Conservation (phyloP, 2,113 vertebrate species). For the Hippopotamus amphibius region DNA sequence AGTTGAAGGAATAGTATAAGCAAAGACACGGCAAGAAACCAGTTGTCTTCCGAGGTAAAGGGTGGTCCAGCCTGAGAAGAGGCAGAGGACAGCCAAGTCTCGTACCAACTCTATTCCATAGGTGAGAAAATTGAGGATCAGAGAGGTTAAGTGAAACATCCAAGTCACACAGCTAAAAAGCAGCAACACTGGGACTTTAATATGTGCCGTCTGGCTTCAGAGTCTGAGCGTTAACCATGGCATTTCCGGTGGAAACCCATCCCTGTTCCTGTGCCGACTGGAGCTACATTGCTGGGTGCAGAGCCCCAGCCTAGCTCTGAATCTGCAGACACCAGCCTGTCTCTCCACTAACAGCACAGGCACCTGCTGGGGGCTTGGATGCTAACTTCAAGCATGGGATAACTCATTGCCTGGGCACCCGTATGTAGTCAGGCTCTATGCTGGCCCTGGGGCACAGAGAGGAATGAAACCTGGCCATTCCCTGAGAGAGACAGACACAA, state of each 20-base stretch:
- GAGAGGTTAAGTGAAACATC: not conserved
- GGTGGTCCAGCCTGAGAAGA: not conserved
- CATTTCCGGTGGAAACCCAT: not conserved
- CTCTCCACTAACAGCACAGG: not conserved
- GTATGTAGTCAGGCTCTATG: too few relatives aligned
- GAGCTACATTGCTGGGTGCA: not conserved
- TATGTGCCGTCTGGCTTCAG: not conserved
- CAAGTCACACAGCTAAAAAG: not conserved
- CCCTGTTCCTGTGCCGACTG: not conserved
- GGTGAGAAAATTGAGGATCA: not conserved
- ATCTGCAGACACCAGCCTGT: not conserved
- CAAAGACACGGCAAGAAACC: not conserved
- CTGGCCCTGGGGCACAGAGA: not conserved
- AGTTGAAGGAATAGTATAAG: rapidly evolving
- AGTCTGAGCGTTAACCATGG: not conserved
- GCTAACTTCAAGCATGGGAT: not conserved
- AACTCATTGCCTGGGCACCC: not conserved
- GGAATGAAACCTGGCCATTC: not conserved
- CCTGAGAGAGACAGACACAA: not conserved
- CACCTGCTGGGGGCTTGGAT: not conserved
- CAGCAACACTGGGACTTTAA: not conserved
- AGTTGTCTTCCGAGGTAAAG: not conserved
- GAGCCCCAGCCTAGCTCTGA: not conserved
- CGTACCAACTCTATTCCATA: not conserved
- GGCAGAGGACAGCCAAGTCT: not conserved